Base-by-base conservation (phyloP, 2,888 invertebrate species). In the Cephus pulcher region DNA sequence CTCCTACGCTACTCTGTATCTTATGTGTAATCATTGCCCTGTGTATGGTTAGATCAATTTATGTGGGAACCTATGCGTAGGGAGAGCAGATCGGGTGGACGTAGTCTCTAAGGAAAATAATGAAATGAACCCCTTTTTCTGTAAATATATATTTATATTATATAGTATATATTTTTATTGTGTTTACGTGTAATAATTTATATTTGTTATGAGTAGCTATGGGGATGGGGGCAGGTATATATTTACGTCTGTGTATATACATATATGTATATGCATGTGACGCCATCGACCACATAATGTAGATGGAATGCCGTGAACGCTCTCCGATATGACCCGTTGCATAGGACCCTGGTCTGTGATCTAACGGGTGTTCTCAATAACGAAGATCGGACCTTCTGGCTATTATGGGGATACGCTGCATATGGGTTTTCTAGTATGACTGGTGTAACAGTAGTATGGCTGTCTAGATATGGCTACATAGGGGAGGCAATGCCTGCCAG, bases 261-360 rank as follows among this genome's bases (percentile, higher is more conserved):
- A 35, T 12, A 35, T 35, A 12, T 12, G 35, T 4, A 35, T 56
- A 56, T 23, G 56, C 56, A 23, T 23, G 56, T 56, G 56, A 56
- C 56, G 56, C 23, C 79, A 75, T 78, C 79, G 76, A 78, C 80
- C 80, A 80, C 80, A 82, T 78, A 82, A 83, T 80, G 80, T 80
- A 33, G 37, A 11, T 76, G 80, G 81, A 81, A 83, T 82, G 79
- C 68, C 73, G 75, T 30, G n/a, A 37, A 74, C 6, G 74, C 35
- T 74, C 56, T 56, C 23, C 34, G 35, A 74, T 30, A 30, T 56
- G 74, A n/a, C 75, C 77, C 69, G n/a, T 40, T 32, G 71, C 12
- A 71, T 23, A 11, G 71, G 73, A 73, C 23, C 9, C 56, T 23
- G 23, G 23, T 56, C 56, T 56, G 9, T 23, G 56, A 23, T 56